phyloP scores from a whole-genome alignment of 2,797 vertebrate genomes.

The Moxostoma hubbsi region DNA sequence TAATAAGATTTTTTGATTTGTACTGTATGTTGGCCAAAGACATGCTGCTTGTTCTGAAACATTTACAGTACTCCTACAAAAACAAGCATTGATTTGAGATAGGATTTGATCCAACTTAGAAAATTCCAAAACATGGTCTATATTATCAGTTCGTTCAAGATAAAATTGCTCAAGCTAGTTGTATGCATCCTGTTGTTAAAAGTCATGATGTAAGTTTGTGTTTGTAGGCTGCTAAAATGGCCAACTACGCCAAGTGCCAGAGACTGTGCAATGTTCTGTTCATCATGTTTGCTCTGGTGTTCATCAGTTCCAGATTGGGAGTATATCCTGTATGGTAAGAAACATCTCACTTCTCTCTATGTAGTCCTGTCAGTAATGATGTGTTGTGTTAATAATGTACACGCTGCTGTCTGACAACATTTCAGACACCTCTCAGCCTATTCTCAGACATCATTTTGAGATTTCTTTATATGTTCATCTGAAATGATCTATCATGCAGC shows the following conservation, averaged over 20 bases:
- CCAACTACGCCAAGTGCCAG: conserved; percentile 98
- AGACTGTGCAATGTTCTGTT: conserved; percentile 95
- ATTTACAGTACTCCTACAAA: neutral
- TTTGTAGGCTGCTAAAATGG: conserved; percentile 97
- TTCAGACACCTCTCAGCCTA: neutral
- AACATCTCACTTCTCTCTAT: conserved; percentile 7
- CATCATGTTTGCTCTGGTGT: conserved; percentile 92
- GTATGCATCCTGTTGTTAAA: neutral
- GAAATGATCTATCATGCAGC: conserved; percentile 26
- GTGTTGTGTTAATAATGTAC: conserved; percentile 4
- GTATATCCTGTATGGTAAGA: conserved; percentile 95
- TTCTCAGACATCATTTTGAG: neutral
- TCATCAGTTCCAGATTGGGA: conserved; percentile 93
- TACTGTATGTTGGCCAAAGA: too few relatives aligned
- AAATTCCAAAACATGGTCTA: too few relatives aligned
- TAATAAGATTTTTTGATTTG: too few relatives aligned
- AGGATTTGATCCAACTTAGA: too few relatives aligned
- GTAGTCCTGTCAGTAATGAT: conserved; percentile 41
- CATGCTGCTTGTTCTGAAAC: neutral
- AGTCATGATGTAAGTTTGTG: conserved; percentile 16
- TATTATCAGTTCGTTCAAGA: neutral
- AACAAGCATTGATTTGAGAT: too few relatives aligned
- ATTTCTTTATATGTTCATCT: neutral
- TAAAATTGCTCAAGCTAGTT: neutral
- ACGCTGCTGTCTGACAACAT: neutral